phyloP scores from a whole-genome alignment of 2,797 vertebrate genomes.

The Oreonectes daqikongensis region DNA sequence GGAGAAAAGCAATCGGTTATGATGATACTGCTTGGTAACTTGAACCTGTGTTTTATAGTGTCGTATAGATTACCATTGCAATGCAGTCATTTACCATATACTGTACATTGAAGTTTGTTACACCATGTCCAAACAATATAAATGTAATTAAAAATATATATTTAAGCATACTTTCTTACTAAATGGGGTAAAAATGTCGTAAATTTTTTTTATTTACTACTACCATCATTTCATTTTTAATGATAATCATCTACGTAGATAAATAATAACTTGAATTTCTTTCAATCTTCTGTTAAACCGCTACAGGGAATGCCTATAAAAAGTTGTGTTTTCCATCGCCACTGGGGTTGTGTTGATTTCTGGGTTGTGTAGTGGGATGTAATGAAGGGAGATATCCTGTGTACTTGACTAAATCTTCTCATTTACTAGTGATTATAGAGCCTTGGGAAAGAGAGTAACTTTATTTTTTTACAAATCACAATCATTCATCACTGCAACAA shows the following conservation, averaged over 20 bases:
- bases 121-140: too few species aligned
- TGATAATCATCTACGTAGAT: too few species aligned
- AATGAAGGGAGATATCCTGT: slow-evolving; percentile 29
- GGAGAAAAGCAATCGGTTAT: slow-evolving; percentile 10
- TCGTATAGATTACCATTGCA: neutral
- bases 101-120: too few species aligned
- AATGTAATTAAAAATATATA: too few species aligned
- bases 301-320: neutral
- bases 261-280: neutral
- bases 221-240: too few species aligned
- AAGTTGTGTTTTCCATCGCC: neutral
- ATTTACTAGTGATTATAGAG: slow-evolving; percentile 49
- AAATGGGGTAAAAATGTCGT: too few species aligned
- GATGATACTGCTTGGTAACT: neutral
- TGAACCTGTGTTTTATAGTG: neutral
- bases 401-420: slow-evolving; percentile 33
- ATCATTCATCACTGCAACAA: neutral
- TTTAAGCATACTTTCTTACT: too few species aligned
- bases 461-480: neutral
- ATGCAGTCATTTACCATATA: neutral
- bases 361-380: slow-evolving; percentile 16
- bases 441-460: slow-evolving; percentile 11
- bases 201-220: too few species aligned
- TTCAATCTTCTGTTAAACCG: neutral
- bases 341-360: neutral